phyloP scores from a whole-genome alignment of 1,140 invertebrate genomes.

The Megalopta genalis region DNA sequence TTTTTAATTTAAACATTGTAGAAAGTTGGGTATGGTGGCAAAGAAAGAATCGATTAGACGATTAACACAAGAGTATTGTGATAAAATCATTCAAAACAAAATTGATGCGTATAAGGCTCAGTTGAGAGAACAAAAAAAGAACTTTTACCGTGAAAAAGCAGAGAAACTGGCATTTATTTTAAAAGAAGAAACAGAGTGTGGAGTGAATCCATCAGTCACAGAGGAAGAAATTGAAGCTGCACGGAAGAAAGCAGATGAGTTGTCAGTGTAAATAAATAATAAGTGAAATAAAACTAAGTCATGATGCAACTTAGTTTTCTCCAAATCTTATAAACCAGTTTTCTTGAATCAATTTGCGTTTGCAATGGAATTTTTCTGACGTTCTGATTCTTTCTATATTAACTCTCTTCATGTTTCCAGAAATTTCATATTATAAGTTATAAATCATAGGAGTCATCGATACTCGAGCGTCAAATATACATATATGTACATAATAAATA shows the following conservation, averaged over 20 bases:
- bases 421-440: no score
- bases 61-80: conserved; percentile 84
- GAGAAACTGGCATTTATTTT: conserved; percentile 84
- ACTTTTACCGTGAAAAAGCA: conserved; percentile 83
- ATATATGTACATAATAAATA: no score
- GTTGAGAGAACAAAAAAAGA: conserved; percentile 84
- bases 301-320: not conserved
- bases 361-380: no score
- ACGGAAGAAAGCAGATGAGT: conserved; percentile 79
- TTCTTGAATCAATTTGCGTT: no score
- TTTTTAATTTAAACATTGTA: not conserved
- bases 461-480: no score
- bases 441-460: no score
- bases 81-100: conserved; percentile 83
- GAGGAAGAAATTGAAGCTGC: conserved; percentile 84
- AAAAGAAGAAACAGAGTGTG: conserved; percentile 85
- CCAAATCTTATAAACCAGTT: no score
- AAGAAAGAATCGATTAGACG: conserved; percentile 85
- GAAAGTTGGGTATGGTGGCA: not conserved
- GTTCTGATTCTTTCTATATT: no score
- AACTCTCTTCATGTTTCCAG: no score
- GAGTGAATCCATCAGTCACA: conserved; percentile 83
- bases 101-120: conserved; percentile 83
- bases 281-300: conserved; percentile 27
- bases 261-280: conserved; percentile 47